phyloP scores from a whole-genome alignment of 2,113 vertebrate genomes.

The Lophochroa leadbeateri region DNA sequence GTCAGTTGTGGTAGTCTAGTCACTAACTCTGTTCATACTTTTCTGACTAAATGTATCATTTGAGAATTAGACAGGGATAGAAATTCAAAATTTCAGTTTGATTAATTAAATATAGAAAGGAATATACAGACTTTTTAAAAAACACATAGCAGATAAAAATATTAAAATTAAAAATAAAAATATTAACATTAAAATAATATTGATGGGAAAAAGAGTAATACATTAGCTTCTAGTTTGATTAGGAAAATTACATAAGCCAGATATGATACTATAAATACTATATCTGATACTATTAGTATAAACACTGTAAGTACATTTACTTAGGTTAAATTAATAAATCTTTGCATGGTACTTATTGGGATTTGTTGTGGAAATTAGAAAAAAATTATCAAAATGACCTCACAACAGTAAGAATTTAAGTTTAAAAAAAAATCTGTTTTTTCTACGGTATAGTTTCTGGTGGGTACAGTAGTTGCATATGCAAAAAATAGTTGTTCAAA shows the following conservation, averaged over 20 bases:
- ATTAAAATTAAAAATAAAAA: too few relatives aligned
- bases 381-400: neutral
- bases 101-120: neutral
- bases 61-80: neutral
- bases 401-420: accelerated
- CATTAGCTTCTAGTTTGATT: too few relatives aligned
- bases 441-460: neutral
- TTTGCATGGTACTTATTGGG: neutral
- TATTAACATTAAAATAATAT: too few relatives aligned
- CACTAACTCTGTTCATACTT: neutral
- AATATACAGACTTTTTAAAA: neutral
- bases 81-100: neutral
- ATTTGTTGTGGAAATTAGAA: neutral
- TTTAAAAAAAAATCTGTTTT: neutral
- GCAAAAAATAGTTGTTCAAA: neutral
- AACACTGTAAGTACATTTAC: too few relatives aligned
- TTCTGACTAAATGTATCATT: neutral
- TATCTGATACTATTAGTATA: too few relatives aligned
- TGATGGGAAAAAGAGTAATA: too few relatives aligned
- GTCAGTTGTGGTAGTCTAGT: neutral
- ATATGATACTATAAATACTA: too few relatives aligned
- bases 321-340: too few relatives aligned
- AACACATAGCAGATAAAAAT: too few relatives aligned
- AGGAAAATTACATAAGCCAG: too few relatives aligned
- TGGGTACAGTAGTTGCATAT: neutral